phyloP scores from a whole-genome alignment of 1,140 invertebrate species.

The Camponotus floridanus region DNA sequence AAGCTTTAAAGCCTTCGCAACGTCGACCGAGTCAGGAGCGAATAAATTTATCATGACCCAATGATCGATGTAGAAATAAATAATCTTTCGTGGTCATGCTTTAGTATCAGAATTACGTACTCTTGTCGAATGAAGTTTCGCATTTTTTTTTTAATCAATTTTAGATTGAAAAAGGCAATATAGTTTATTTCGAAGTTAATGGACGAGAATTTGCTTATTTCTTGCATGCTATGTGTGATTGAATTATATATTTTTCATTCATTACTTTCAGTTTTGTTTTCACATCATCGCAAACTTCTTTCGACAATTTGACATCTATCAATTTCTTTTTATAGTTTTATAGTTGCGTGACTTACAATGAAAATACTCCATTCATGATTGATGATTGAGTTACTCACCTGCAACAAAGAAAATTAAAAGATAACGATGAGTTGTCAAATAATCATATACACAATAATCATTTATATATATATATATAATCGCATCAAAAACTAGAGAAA shows the following conservation, averaged over 20 bases:
- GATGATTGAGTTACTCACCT: constrained; percentile 75
- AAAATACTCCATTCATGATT: constrained; percentile 65
- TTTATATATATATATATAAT: neutral
- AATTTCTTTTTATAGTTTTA: constrained; percentile 76
- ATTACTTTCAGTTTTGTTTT: neutral
- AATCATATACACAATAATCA: neutral
- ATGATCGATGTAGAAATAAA: constrained; percentile 82
- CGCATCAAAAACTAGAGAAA: neutral
- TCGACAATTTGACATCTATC: constrained; percentile 76
- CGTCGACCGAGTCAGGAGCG: constrained; percentile 48
- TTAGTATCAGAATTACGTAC: neutral
- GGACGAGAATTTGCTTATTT: neutral
- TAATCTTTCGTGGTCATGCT: constrained; percentile 74
- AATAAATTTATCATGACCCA: constrained; percentile 80
- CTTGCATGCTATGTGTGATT: neutral
- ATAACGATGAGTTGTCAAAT: constrained; percentile 57
- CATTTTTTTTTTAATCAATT: neutral
- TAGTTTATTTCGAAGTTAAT: neutral
- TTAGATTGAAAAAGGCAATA: neutral
- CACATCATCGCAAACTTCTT: neutral
- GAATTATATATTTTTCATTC: neutral
- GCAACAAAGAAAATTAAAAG: constrained; percentile 73
- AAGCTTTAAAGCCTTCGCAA: constrained; percentile 62
- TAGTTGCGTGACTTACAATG: constrained; percentile 72
- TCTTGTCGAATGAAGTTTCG: neutral